phyloP scores from a whole-genome alignment of 2,797 vertebrate species.

The Tenualosa ilisha region DNA sequence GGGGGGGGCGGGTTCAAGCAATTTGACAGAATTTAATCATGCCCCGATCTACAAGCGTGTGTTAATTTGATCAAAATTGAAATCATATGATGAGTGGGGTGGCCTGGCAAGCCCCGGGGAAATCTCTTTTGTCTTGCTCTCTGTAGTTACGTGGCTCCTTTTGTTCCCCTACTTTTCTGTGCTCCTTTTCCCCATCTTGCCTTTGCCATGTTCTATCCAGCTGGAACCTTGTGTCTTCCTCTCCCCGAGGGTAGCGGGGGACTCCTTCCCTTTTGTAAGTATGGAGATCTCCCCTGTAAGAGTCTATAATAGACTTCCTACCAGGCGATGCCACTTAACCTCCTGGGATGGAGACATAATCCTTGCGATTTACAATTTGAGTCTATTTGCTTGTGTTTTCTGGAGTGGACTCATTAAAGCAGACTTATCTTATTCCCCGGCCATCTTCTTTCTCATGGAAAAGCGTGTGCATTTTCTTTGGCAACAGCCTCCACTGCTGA shows the following conservation, averaged over 20 bases:
- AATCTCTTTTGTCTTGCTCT: slow-evolving; percentile 18
- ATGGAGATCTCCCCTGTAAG: slow-evolving; percentile 13
- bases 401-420: slow-evolving; percentile 44
- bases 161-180: neutral
- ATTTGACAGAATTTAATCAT: slow-evolving; percentile 51
- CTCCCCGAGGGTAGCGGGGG: neutral
- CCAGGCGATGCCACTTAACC: slow-evolving; percentile 28
- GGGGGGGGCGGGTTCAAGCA: slow-evolving; percentile 29
- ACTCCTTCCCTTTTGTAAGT: slow-evolving; percentile 15
- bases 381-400: slow-evolving; percentile 32
- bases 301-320: slow-evolving; percentile 30
- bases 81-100: slow-evolving; percentile 39
- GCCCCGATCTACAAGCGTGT: slow-evolving; percentile 42
- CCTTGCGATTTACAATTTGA: slow-evolving; percentile 34
- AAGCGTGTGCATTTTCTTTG: neutral
- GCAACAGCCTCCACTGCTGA: slow-evolving; percentile 10
- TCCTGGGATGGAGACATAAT: slow-evolving; percentile 32
- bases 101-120: neutral
- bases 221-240: neutral
- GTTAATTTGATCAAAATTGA: slow-evolving; percentile 50
- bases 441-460: slow-evolving; percentile 18
- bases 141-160: neutral
- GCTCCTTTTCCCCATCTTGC: neutral
- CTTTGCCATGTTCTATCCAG: neutral
- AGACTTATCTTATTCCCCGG: slow-evolving; percentile 30